Conservation (phyloP, 1,140 invertebrate species). For the Drosophila pallidifrons region DNA sequence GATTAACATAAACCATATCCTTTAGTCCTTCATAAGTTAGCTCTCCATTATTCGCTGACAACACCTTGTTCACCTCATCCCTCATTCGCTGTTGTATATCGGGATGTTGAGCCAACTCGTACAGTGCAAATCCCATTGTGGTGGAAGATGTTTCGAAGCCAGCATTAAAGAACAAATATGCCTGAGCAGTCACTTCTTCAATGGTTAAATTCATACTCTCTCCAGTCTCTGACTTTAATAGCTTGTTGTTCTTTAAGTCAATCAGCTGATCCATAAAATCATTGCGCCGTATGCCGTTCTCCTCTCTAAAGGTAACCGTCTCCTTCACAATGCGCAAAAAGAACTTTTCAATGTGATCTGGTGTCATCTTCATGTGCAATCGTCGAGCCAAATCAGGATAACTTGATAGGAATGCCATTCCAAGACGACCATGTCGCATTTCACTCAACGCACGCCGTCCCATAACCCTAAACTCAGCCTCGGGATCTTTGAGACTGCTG, state of each 20-base stretch:
- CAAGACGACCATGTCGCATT: conserved; percentile 30
- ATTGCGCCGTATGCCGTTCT: conserved; percentile 85
- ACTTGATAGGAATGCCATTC: conserved; percentile 45
- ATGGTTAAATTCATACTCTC: conserved; percentile 48
- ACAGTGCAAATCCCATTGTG: conserved; percentile 86
- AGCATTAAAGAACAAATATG: conserved; percentile 86
- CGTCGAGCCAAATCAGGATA: conserved; percentile 41
- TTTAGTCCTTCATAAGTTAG: conserved; percentile 86
- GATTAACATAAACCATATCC: conserved; percentile 86
- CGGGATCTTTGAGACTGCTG: conserved; percentile 85
- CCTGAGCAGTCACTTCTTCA: conserved; percentile 79
- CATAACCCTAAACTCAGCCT: conserved; percentile 85
- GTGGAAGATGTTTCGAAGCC: conserved; percentile 89
- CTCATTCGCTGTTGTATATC: conserved; percentile 87
- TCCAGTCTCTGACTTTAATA: conserved; percentile 33
- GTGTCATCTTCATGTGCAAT: conserved; percentile 38
- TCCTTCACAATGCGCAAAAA: conserved; percentile 85
- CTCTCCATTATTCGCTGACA: conserved; percentile 84
- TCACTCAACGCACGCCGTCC: conserved; percentile 61
- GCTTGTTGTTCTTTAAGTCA: conserved; percentile 83
- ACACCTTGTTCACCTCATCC: conserved; percentile 86
- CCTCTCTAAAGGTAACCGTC: conserved; percentile 85
- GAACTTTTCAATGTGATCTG: conserved; percentile 84
- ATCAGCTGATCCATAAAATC: conserved; percentile 87
- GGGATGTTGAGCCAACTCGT: conserved; percentile 87